A percentile compares a stretch with the other conserved stretches of the same genome.
These are phyloP conservation scores for Apteryx owenii DNA, from an alignment of 2,113 vertebrate species.

Conservation along the genomic window DNA sequence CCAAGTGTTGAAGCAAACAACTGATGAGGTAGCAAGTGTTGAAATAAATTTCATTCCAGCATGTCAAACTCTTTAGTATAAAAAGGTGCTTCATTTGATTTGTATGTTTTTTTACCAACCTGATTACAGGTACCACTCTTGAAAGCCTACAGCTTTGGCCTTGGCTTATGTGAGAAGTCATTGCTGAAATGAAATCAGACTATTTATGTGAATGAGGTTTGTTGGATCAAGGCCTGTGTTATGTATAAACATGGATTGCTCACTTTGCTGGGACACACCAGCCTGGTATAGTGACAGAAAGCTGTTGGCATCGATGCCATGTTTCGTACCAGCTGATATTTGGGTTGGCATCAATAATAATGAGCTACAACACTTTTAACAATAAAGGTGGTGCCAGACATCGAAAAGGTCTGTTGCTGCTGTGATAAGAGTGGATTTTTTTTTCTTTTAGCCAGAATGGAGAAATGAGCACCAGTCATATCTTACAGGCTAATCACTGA, in stretches of 20 bases:
- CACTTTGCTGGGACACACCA: not conserved
- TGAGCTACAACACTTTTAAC: not conserved
- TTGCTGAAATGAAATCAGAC: not conserved
- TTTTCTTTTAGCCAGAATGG: not conserved
- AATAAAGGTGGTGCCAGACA: constrained; percentile 12
- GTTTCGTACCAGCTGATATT: not conserved
- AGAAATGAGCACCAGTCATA: not conserved
- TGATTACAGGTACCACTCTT: not conserved
- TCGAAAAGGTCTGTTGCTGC: not conserved
- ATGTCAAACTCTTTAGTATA: not conserved
- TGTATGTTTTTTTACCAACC: not conserved
- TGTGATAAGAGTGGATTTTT: not conserved
- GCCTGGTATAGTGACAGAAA: not conserved
- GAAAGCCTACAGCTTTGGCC: not conserved
- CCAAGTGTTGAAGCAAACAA: not conserved
- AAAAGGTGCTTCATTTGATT: not conserved
- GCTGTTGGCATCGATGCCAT: not conserved
- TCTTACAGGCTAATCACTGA: not conserved
- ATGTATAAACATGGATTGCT: not conserved
- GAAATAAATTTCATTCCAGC: constrained; percentile 2
- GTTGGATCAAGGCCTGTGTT: not conserved
- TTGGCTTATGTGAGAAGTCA: not conserved
- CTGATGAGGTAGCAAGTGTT: constrained; percentile 15
- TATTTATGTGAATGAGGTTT: not conserved
- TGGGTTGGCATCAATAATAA: constrained; percentile 7